Evolutionary conservation across 1,140 invertebrate genomes (phyloP).

Genomic region (Drosophila kohkoa): DNA sequence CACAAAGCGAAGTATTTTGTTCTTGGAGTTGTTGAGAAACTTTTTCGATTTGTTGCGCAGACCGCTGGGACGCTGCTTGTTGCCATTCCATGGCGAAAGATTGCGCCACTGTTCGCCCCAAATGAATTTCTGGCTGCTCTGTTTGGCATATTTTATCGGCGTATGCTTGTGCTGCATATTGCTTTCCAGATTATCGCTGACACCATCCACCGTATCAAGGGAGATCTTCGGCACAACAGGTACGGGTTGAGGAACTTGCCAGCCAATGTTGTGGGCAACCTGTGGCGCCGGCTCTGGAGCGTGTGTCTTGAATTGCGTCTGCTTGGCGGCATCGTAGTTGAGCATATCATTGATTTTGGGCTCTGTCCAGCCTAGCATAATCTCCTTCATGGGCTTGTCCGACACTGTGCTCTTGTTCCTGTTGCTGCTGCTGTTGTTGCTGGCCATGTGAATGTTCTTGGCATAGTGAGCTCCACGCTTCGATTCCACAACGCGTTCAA

Average conservation of each 20-base stretch:
- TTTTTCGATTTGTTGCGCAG: slow-evolving; percentile 62
- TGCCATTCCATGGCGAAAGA: slow-evolving; percentile 66
- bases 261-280: slow-evolving; percentile 56
- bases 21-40: slow-evolving; percentile 75
- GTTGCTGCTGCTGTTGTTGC: background rate
- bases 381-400: slow-evolving; percentile 59
- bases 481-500: slow-evolving; percentile 69
- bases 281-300: slow-evolving; percentile 69
- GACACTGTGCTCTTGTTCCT: slow-evolving; percentile 34
- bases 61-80: slow-evolving; percentile 36
- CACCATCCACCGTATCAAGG: slow-evolving; percentile 77
- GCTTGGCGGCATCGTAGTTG: slow-evolving; percentile 62
- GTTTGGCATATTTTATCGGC: slow-evolving; percentile 64
- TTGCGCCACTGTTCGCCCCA: slow-evolving; percentile 75
- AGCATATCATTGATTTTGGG: slow-evolving; percentile 77
- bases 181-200: slow-evolving; percentile 65
- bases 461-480: slow-evolving; percentile 64
- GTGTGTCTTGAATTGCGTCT: slow-evolving; percentile 40
- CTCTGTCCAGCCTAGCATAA: slow-evolving; percentile 70
- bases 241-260: slow-evolving; percentile 49
- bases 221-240: slow-evolving; percentile 62
- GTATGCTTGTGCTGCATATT: slow-evolving; percentile 77
- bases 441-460: slow-evolving; percentile 63
- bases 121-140: slow-evolving; percentile 71
- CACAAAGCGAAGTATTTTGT: slow-evolving; percentile 77